Evolutionary conservation across 2,797 vertebrate species (phyloP), one percentile per base, ranked within the genome.

Genomic region (Rhynchonycteris naso): DNA sequence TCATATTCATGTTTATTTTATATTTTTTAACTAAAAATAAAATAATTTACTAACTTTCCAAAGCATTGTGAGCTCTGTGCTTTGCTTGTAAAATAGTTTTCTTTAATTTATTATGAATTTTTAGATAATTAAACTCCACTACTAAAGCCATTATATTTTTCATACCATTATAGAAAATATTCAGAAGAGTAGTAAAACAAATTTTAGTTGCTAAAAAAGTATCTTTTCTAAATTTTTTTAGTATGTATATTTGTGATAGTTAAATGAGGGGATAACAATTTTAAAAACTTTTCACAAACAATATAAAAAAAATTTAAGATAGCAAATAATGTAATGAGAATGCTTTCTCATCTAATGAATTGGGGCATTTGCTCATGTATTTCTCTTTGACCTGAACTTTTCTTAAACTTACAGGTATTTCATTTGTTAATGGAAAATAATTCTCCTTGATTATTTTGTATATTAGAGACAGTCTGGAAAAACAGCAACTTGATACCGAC

Each of bases 371-470:
- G 56, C 80, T 38, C 24, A n/a, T 38, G 10, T 84, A 13, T 84
- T 28, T 56, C 28, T 84, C 33, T 96, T 95, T 92, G 83, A 68
- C 71, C 52, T 92, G 28, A 81, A n/a, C 10, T 91, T 58, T 95
- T 81, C n/a, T 69, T 9, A 82, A 75, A 78, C 52, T 90, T 94
- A 85, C 1, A 90, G 22, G 81, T 83, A 59, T 72, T 76, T 47
- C 2, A 58, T 90, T 96, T 93, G 22, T 93, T 97, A 86, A 83
- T 79, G 52, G 19, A 72, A 95, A 95, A 47, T 88, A 75, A 68
- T 80, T 84, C 26, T 84, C 9, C 59, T 89, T 74, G 18, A 65
- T 84, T 79, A 16, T 89, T 95, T 86, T 83, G 28, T 92, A 85
- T 90, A 54, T 30, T 87, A 63, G 66, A 84, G 58, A 82, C 54